These are phyloP conservation scores for Conops quadrifasciatus DNA, from an alignment of 2,888 invertebrate species.

Conservation along the genomic window DNA sequence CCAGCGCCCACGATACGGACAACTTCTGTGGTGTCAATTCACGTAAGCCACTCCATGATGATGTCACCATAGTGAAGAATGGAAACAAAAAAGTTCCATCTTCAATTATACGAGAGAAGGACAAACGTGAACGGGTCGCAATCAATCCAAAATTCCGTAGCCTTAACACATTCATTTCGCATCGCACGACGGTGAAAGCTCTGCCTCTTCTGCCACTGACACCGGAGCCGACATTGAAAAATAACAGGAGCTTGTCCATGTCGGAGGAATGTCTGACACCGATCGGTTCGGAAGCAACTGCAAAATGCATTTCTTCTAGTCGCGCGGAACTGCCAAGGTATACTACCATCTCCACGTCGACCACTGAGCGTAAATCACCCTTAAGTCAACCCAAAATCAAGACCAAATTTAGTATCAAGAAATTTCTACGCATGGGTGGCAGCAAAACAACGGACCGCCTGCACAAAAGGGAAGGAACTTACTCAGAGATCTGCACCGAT, in stretches of 20 bases:
- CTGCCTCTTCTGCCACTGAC: slow-evolving; percentile 61
- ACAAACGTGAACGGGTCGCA: slow-evolving; percentile 76
- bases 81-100: slow-evolving; percentile 69
- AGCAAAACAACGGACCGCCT: slow-evolving; percentile 71
- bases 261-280: slow-evolving; percentile 76
- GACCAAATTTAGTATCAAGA: slow-evolving; percentile 82
- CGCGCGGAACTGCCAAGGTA: slow-evolving; percentile 40
- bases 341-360: slow-evolving; percentile 5
- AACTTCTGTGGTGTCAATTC: slow-evolving; percentile 39
- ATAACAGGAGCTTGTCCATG: slow-evolving; percentile 70
- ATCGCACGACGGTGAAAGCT: slow-evolving; percentile 61
- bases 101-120: slow-evolving; percentile 77
- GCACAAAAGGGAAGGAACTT: slow-evolving; percentile 63
- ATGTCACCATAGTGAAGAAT: slow-evolving; percentile 21
- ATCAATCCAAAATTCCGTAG: slow-evolving; percentile 72
- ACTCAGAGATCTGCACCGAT: slow-evolving; percentile 64
- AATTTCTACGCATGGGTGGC: slow-evolving; percentile 81
- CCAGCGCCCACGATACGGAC: slow-evolving; percentile 22
- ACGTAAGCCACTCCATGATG: slow-evolving; percentile 45
- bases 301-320: slow-evolving; percentile 31
- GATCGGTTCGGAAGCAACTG: slow-evolving; percentile 20
- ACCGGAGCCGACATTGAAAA: slow-evolving; percentile 75
- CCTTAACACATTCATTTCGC: slow-evolving; percentile 64
- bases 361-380: slow-evolving; percentile 46
- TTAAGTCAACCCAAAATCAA: slow-evolving; percentile 69